Conservation (phyloP, 2,797 vertebrate genomes). For the Kryptolebias ocellatus region DNA sequence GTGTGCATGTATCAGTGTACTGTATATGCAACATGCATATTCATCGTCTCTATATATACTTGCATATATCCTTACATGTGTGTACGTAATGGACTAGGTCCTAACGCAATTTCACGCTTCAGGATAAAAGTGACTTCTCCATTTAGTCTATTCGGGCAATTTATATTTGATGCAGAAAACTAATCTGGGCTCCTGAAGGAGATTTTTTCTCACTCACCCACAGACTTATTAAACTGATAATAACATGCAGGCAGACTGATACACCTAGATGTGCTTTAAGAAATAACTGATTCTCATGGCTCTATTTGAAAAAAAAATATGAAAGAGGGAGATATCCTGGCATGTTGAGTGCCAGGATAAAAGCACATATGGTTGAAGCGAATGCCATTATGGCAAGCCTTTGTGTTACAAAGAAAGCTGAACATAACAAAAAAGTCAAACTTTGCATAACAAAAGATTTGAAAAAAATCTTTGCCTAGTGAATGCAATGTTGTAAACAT, state of each 20-base stretch:
- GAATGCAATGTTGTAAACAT: no score
- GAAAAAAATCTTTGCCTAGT: no score
- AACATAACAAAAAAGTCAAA: not conserved
- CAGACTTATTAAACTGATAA: slow-evolving; percentile 46
- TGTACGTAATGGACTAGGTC: slow-evolving; percentile 60
- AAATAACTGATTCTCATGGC: slow-evolving; percentile 2
- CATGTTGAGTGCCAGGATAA: not conserved
- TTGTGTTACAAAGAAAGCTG: not conserved
- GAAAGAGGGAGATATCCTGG: not conserved
- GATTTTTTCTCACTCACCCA: slow-evolving; percentile 51
- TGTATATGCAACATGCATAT: not conserved
- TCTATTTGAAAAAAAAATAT: not conserved
- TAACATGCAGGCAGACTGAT: slow-evolving; percentile 18
- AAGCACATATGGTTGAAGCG: not conserved
- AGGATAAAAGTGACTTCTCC: slow-evolving; percentile 60
- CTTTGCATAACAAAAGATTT: not conserved
- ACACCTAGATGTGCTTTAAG: slow-evolving; percentile 3
- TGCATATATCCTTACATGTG: slow-evolving; percentile 27
- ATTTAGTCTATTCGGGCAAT: slow-evolving; percentile 45
- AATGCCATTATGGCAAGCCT: not conserved
- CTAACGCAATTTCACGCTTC: slow-evolving; percentile 65
- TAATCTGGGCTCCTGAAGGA: slow-evolving; percentile 48
- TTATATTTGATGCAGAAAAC: slow-evolving; percentile 51
- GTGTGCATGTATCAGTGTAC: not conserved
- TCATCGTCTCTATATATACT: not conserved